Evolutionary conservation across 1,140 invertebrate genomes (phyloP).

Genomic region (Batillaria attramentaria): DNA sequence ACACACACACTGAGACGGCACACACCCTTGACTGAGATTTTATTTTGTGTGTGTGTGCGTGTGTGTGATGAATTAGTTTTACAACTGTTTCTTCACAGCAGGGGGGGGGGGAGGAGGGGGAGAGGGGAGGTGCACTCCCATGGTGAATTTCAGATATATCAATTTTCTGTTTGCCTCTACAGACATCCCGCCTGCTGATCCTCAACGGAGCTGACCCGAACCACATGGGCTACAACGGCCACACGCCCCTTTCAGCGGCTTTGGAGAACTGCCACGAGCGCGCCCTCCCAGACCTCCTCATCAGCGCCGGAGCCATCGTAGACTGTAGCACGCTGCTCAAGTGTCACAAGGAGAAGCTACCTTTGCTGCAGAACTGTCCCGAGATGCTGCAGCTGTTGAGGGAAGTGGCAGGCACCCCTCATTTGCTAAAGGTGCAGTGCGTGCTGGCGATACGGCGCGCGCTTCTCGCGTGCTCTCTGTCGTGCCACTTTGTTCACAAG

Average conservation of each 20-base stretch:
- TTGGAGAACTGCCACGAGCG: constrained; percentile 49
- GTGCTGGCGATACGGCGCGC: constrained; percentile 52
- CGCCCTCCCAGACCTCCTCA: constrained; percentile 50
- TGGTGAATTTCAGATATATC: too few species aligned
- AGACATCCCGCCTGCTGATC: constrained; percentile 51
- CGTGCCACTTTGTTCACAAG: constrained; percentile 54
- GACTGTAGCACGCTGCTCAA: constrained; percentile 46
- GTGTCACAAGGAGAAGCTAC: constrained; percentile 54
- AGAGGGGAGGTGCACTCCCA: too few species aligned
- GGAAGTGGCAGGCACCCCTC: constrained; percentile 45
- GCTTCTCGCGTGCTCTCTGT: constrained; percentile 37
- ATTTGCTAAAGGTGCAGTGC: constrained; percentile 49
- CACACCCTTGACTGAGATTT: too few species aligned
- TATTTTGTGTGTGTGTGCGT: too few species aligned
- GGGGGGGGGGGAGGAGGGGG: too few species aligned
- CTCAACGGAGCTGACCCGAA: constrained; percentile 64
- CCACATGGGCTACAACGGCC: constrained; percentile 56
- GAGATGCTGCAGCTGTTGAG: constrained; percentile 48
- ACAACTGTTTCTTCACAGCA: too few species aligned
- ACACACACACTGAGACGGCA: too few species aligned
- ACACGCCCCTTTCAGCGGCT: constrained; percentile 56
- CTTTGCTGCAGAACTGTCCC: constrained; percentile 44
- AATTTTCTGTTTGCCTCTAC: too few species aligned
- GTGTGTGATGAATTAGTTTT: too few species aligned
- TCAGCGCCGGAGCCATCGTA: constrained; percentile 53